A percentile compares a stretch with the other conserved stretches of the same genome.
Conservation (phyloP, 2,113 vertebrate species). For the Phalacrocorax carbo region DNA sequence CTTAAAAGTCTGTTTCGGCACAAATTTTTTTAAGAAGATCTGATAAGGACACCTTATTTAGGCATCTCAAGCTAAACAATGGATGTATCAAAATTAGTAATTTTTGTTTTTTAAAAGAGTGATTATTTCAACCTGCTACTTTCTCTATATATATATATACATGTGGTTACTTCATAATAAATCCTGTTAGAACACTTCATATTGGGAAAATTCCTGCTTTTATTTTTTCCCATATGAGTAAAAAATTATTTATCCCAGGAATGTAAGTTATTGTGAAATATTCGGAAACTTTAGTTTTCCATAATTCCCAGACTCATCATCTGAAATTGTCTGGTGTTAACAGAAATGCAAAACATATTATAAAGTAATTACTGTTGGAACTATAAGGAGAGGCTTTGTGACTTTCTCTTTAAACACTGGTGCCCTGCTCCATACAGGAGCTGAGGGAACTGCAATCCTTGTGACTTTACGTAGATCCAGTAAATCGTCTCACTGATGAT, state of each 20-base stretch:
- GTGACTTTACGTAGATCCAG: not conserved
- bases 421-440: not conserved
- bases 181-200: not conserved
- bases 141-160: not conserved
- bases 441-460: not conserved
- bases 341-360: not conserved
- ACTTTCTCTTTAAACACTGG: not conserved
- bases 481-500: not conserved
- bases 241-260: not conserved
- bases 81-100: not conserved
- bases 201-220: not conserved
- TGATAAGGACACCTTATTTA: not conserved
- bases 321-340: not conserved
- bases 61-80: not conserved
- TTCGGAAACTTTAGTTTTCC: not conserved
- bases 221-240: not conserved
- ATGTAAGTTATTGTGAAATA: not conserved
- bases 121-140: not conserved
- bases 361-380: not conserved
- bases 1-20: not conserved
- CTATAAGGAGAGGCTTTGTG: not conserved
- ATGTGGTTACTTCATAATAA: not conserved
- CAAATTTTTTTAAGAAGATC: not conserved
- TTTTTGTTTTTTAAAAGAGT: not conserved
- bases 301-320: not conserved